Evolutionary conservation across 2,113 vertebrate species (phyloP).

Genomic region (Pristiophorus japonicus): DNA sequence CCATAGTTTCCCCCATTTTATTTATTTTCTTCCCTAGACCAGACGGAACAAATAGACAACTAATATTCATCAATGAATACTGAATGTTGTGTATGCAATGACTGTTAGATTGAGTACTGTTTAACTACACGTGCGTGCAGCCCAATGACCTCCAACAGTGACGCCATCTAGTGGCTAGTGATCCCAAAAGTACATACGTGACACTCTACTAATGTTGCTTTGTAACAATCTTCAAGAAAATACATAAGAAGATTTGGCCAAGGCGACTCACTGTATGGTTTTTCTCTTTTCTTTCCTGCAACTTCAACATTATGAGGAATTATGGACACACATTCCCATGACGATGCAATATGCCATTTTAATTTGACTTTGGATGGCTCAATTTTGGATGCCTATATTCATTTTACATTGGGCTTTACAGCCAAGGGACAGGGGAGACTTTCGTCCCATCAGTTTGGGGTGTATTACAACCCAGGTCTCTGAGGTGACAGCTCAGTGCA

Average conservation of each 20-base stretch:
- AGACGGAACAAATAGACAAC: background rate
- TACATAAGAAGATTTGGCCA: background rate
- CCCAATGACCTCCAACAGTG: too few species aligned
- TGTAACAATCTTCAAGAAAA: too few species aligned
- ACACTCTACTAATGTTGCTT: too few species aligned
- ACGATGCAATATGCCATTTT: background rate
- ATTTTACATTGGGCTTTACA: background rate
- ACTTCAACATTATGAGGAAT: background rate
- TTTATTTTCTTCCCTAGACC: background rate
- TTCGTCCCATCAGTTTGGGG: background rate
- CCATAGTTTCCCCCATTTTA: background rate
- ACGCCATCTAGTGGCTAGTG: too few species aligned
- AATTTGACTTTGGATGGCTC: background rate
- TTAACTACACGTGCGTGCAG: too few species aligned
- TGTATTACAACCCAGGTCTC: background rate
- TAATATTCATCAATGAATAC: too few species aligned
- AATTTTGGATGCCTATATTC: background rate
- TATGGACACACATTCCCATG: background rate
- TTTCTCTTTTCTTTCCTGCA: background rate
- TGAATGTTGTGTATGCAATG: too few species aligned
- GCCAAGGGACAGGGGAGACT: background rate
- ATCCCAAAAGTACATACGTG: too few species aligned
- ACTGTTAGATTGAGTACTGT: too few species aligned
- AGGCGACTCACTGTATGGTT: background rate
- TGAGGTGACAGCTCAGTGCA: background rate